Percentiles rank a stretch among this genome's conserved stretches.
Conservation (phyloP, 2,888 invertebrate species). For the Marronus borbonicus region DNA sequence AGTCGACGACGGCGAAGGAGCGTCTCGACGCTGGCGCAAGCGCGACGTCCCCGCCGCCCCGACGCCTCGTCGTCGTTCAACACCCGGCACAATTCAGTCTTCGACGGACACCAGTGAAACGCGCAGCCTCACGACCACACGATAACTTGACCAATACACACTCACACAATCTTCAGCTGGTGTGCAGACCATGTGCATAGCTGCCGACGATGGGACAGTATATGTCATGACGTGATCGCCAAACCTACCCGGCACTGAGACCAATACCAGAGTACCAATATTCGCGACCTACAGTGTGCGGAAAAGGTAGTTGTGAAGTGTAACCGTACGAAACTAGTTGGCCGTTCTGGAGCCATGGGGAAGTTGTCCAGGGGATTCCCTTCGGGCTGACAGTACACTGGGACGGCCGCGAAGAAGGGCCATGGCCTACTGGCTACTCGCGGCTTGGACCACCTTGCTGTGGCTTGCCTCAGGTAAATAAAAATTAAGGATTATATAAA, state of each 20-base stretch:
- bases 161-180: slow-evolving; percentile 54
- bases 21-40: slow-evolving; percentile 61
- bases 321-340: slow-evolving; percentile 35
- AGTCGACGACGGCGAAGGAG: slow-evolving; percentile 50
- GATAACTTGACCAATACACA: slow-evolving; percentile 43
- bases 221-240: slow-evolving; percentile 51
- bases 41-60: slow-evolving; percentile 55
- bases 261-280: not conserved
- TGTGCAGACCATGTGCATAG: slow-evolving; percentile 61
- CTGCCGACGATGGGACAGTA: slow-evolving; percentile 53
- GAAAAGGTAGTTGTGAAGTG: slow-evolving; percentile 50
- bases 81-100: slow-evolving; percentile 58
- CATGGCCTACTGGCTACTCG: slow-evolving; percentile 67
- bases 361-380: slow-evolving; percentile 74
- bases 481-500: slow-evolving; percentile 25
- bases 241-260: slow-evolving; percentile 17
- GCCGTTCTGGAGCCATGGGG: slow-evolving; percentile 61
- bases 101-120: slow-evolving; percentile 56
- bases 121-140: slow-evolving; percentile 53
- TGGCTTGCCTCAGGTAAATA: slow-evolving; percentile 68
- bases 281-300: slow-evolving; percentile 33
- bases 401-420: slow-evolving; percentile 67
- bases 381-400: slow-evolving; percentile 73
- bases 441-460: slow-evolving; percentile 70
- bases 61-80: slow-evolving; percentile 55